phyloP scores from a whole-genome alignment of 2,888 invertebrate species.

The Heliconius hortense region DNA sequence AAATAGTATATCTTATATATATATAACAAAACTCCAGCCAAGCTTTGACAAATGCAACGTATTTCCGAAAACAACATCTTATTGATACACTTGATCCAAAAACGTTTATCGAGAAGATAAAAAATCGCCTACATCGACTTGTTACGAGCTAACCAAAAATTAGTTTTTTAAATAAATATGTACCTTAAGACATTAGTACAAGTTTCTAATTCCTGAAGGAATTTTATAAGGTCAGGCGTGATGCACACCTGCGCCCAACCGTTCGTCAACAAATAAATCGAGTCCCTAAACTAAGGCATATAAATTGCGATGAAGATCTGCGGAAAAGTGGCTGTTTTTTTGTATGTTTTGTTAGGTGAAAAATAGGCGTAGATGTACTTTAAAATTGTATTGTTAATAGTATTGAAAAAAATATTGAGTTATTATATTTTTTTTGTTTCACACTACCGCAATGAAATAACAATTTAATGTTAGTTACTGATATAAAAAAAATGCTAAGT shows the following conservation, averaged over 20 bases:
- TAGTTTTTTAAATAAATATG: not conserved
- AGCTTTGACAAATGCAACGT: slow-evolving; percentile 15
- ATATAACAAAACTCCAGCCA: not conserved
- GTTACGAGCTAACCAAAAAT: slow-evolving; percentile 37
- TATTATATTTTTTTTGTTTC: not conserved
- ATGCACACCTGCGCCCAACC: slow-evolving; percentile 41
- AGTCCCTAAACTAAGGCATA: slow-evolving; percentile 42
- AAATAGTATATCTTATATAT: too few relatives aligned
- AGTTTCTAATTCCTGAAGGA: not conserved
- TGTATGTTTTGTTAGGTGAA: slow-evolving; percentile 27
- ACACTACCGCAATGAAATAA: too few relatives aligned
- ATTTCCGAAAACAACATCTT: slow-evolving; percentile 24
- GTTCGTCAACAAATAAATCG: slow-evolving; percentile 46
- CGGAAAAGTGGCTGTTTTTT: slow-evolving; percentile 40
- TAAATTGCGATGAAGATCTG: slow-evolving; percentile 48
- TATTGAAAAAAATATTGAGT: slow-evolving; percentile 1
- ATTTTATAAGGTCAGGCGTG: slow-evolving; percentile 24
- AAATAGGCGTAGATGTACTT: slow-evolving; percentile 3
- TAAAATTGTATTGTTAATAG: not conserved
- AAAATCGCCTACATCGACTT: slow-evolving; percentile 48
- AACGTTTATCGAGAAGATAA: slow-evolving; percentile 39
- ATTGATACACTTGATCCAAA: slow-evolving; percentile 33
- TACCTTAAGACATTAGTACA: not conserved
- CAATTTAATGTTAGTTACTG: too few relatives aligned
- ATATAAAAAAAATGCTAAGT: too few relatives aligned